Evolutionary conservation across 2,888 invertebrate genomes (phyloP).

Genomic region (Venusia cambrica): DNA sequence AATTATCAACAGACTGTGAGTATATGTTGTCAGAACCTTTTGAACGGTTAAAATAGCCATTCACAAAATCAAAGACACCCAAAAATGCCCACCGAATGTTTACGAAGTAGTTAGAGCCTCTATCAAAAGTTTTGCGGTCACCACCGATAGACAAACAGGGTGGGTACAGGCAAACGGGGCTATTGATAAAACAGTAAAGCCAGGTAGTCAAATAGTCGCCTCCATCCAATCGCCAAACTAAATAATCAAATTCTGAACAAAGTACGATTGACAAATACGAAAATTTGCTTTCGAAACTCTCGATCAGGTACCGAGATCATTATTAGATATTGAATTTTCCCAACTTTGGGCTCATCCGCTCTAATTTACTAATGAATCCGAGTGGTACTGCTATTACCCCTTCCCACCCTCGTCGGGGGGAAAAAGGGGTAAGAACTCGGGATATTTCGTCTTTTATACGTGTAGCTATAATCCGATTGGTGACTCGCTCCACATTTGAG

Average conservation of each 20-base stretch:
- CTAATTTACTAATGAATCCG: slow-evolving; percentile 82
- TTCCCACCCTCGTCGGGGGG: slow-evolving; percentile 40
- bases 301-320: slow-evolving; percentile 56
- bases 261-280: slow-evolving; percentile 74
- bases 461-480: slow-evolving; percentile 80
- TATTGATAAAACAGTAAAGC: slow-evolving; percentile 28
- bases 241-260: slow-evolving; percentile 73
- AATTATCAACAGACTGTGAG: no score
- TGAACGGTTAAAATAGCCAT: slow-evolving; percentile 6
- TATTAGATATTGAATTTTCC: slow-evolving; percentile 82
- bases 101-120: slow-evolving; percentile 22
- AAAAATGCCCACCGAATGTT: slow-evolving; percentile 20
- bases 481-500: slow-evolving; percentile 74
- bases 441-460: slow-evolving; percentile 78
- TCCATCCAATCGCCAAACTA: slow-evolving; percentile 71
- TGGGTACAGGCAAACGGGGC: slow-evolving; percentile 14
- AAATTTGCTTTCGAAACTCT: slow-evolving; percentile 38
- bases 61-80: slow-evolving; percentile 15
- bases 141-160: slow-evolving; percentile 21
- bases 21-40: not conserved
- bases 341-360: slow-evolving; percentile 81
- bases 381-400: slow-evolving; percentile 75
- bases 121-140: slow-evolving; percentile 23
- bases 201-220: slow-evolving; percentile 54
- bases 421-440: slow-evolving; percentile 73